phyloP scores from a whole-genome alignment of 1,140 invertebrate species.

The Drosophila lacteicornis region DNA sequence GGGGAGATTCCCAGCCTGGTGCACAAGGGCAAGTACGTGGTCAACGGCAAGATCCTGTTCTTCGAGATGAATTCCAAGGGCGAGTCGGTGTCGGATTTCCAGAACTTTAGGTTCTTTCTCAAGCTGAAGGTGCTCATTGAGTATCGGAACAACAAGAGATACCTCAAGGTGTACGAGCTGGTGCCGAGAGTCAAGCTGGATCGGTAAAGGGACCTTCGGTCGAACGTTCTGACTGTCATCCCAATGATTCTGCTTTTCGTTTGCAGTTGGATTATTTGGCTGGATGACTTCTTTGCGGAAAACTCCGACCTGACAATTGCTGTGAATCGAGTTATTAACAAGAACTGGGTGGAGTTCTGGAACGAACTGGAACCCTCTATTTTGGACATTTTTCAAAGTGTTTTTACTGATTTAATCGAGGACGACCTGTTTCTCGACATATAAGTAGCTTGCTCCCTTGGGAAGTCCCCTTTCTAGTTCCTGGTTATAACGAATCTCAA shows the following conservation, averaged over 20 bases:
- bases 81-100: neutral
- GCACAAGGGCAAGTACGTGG: neutral
- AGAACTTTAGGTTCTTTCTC: neutral
- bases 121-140: neutral
- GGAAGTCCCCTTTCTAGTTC: neutral
- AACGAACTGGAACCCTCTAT: slow-evolving; percentile 38
- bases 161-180: too few relatives aligned
- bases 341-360: slow-evolving; percentile 52
- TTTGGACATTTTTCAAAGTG: slow-evolving; percentile 5
- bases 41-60: neutral
- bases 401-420: neutral
- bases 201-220: too few relatives aligned
- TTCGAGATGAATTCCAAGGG: neutral
- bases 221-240: too few relatives aligned
- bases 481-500: neutral
- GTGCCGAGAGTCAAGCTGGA: too few relatives aligned
- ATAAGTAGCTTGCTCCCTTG: neutral
- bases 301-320: slow-evolving; percentile 43
- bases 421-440: neutral
- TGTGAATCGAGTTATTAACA: slow-evolving; percentile 42
- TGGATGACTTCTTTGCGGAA: slow-evolving; percentile 41
- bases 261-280: slow-evolving; percentile 39
- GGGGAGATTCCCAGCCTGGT: neutral
- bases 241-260: neutral
- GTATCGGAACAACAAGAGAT: too few relatives aligned